Percentiles rank a stretch among this genome's conserved stretches.
Evolutionary conservation across 2,797 vertebrate species (phyloP).

Genomic region (Phoeniculus purpureus): DNA sequence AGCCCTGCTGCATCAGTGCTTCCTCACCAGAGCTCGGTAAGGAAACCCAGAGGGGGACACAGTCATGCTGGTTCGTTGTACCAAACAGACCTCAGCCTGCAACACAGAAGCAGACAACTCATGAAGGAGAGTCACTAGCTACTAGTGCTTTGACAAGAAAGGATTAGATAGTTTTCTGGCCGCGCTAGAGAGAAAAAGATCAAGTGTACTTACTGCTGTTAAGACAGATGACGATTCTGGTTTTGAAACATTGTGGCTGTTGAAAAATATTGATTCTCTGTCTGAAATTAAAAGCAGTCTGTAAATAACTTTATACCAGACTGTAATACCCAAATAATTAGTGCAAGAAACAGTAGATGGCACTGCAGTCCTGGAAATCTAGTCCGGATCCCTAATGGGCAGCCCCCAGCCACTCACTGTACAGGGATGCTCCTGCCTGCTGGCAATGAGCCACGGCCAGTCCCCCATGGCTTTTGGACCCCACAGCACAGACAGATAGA

Average conservation of each 20-base stretch:
- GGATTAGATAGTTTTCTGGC: constrained; percentile 7
- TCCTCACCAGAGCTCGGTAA: constrained; percentile 63
- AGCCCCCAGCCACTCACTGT: background rate
- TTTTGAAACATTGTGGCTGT: constrained; percentile 99
- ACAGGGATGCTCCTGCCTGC: background rate
- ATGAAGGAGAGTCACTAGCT: constrained; percentile 25
- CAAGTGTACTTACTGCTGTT: constrained; percentile 87
- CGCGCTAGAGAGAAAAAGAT: background rate
- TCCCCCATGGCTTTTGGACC: fast-evolving
- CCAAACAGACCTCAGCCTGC: constrained; percentile 58
- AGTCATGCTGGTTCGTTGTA: constrained; percentile 49
- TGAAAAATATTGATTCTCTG: constrained; percentile 98
- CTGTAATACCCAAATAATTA: background rate
- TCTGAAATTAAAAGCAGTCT: constrained; percentile 82
- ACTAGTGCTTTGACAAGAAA: background rate
- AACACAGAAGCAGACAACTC: constrained; percentile 59
- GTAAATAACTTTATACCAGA: background rate
- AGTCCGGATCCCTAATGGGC: fast-evolving
- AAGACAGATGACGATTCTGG: constrained; percentile 95
- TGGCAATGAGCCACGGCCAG: fast-evolving
- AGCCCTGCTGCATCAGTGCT: constrained; percentile 21
- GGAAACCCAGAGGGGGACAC: constrained; percentile 52
- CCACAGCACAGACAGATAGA: background rate
- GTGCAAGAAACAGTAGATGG: constrained; percentile 46
- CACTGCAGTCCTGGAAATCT: constrained; percentile 5